Base-by-base conservation (phyloP, 2,113 vertebrate species). In the Apeltes quadracus region DNA sequence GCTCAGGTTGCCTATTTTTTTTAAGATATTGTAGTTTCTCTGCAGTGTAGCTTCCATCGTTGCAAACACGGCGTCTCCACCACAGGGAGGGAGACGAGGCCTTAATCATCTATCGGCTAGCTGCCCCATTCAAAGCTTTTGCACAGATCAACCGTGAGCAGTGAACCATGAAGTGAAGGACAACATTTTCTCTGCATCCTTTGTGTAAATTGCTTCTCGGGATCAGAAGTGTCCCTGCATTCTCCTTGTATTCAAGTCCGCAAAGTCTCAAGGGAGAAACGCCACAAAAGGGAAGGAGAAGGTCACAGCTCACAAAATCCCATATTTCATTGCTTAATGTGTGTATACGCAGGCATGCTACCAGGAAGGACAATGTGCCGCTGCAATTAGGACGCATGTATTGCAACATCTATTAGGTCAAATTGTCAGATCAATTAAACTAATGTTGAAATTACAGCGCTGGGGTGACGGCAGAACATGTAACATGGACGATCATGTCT, bases 171-270 rank as follows among this genome's bases (percentile, higher is more conserved):
- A 58, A 36, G 8, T 59, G 20, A 16, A 13, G 59, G 66, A 32
- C 2, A n/a, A 7, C n/a, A 56, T 50, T 53, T 39, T n/a, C n/a
- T 43, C 51, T n/a, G 18, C 65, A 4, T 34, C 13, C 3, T 18
- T 53, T 9, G 6, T 23, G n/a, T 34, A 59, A 66, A 61, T 61
- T 71, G 61, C n/a, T 56, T 43, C 39, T 39, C 38, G 16, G 16
- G 27, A 55, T 7, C n/a, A 39, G 4, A 14, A 62, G 41, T 56
- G 67, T 81, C 56, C 66, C 32, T 72, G 59, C 41, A 44, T 64
- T 71, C 7, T 61, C 13, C 55, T 22, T 4, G 8, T 66, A 27
- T n/a, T 50, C 3, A 72, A 39, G 29, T 56, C 38, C 39, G 46
- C 48, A 81, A 55, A 75, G 53, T 59, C 43, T 36, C 41, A 51